Evolutionary conservation across 2,888 invertebrate species (phyloP).

Genomic region (Theodoxus fluviatilis): DNA sequence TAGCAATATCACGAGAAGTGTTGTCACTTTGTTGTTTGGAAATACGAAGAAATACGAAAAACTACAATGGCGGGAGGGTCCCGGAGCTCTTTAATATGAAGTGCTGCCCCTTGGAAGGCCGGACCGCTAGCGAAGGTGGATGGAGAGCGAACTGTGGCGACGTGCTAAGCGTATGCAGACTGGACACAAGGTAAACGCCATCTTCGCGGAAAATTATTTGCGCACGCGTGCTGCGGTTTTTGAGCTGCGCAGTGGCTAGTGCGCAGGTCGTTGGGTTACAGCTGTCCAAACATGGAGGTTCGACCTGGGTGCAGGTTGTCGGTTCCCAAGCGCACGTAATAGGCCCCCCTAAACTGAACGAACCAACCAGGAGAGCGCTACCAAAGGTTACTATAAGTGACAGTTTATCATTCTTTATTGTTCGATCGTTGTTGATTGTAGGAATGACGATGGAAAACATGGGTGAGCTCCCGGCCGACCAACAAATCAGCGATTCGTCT

Average conservation of each 20-base stretch:
- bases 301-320: constrained; percentile 55
- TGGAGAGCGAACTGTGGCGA: constrained; percentile 28
- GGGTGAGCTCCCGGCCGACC: constrained; percentile 64
- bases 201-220: constrained; percentile 44
- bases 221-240: constrained; percentile 48
- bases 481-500: constrained; percentile 63
- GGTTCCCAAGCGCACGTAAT: constrained; percentile 60
- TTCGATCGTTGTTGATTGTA: constrained; percentile 62
- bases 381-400: constrained; percentile 61
- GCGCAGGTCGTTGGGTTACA: constrained; percentile 60
- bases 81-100: neutral
- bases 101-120: constrained; percentile 4
- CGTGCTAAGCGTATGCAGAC: constrained; percentile 33
- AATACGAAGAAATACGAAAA: too few species aligned
- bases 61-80: neutral
- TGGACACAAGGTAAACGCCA: constrained; percentile 30
- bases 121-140: constrained; percentile 27
- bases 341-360: constrained; percentile 55
- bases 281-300: constrained; percentile 65
- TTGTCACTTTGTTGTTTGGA: too few species aligned
- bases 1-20: too few species aligned
- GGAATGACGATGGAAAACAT: constrained; percentile 67
- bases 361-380: constrained; percentile 59
- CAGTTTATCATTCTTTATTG: constrained; percentile 61
- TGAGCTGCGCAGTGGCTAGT: constrained; percentile 56